Conservation (phyloP, 1,140 invertebrate species). For the Acromyrmex heyeri region DNA sequence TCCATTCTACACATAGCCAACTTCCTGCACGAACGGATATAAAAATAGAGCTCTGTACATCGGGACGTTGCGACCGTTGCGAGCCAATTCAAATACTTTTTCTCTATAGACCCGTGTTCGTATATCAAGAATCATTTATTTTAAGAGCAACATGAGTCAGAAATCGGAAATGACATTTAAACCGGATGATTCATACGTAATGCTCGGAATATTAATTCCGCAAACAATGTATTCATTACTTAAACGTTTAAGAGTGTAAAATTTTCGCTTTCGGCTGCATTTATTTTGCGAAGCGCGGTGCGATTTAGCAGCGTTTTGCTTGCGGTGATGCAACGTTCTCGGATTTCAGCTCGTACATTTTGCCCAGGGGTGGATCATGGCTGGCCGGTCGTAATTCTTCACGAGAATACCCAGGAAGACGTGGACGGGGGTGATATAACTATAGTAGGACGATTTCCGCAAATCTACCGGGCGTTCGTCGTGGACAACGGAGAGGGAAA, state of each 20-base stretch:
- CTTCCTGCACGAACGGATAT: constrained; percentile 86
- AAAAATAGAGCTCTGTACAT: constrained; percentile 85
- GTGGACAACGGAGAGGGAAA: not conserved
- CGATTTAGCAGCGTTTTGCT: constrained; percentile 20
- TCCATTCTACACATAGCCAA: constrained; percentile 81
- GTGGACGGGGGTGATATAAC: constrained; percentile 46
- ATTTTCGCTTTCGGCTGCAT: not conserved
- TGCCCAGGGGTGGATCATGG: constrained; percentile 7
- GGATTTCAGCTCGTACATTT: constrained; percentile 22
- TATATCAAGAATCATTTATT: constrained; percentile 28
- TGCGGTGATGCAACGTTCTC: constrained; percentile 29
- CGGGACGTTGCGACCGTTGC: constrained; percentile 64
- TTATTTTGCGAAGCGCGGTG: not conserved
- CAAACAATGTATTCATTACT: not conserved
- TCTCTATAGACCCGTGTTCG: not conserved
- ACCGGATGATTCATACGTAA: not conserved
- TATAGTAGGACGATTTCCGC: constrained; percentile 67
- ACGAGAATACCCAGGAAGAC: constrained; percentile 38
- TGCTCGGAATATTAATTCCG: not conserved
- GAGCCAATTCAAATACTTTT: constrained; percentile 70
- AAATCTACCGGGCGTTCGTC: constrained; percentile 67
- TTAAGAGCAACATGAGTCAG: not conserved
- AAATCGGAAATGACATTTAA: not conserved
- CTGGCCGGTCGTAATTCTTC: constrained; percentile 43
- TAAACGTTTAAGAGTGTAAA: not conserved